These are phyloP conservation scores for Burhinus bistriatus DNA, from an alignment of 2,113 vertebrate species.

Conservation along the genomic window DNA sequence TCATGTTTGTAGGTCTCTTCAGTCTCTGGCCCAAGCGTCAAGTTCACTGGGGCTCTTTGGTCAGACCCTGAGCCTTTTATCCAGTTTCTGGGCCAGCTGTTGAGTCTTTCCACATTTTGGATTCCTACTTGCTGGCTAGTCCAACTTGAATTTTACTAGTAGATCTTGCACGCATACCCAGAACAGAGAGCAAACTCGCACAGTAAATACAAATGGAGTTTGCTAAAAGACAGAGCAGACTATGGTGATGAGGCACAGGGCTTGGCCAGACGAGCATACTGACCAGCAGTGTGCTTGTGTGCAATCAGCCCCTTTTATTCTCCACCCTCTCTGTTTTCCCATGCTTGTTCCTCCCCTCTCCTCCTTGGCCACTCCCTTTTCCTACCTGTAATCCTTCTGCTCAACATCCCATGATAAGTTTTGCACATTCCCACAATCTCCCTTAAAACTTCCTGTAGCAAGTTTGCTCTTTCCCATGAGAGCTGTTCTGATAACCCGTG, in stretches of 20 bases:
- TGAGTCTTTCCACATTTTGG: not conserved
- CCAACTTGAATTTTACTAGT: not conserved
- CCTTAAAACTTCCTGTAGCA: not conserved
- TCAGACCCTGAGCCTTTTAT: not conserved
- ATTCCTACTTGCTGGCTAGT: not conserved
- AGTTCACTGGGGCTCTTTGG: not conserved
- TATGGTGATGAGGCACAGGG: not conserved
- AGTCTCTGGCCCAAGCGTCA: not conserved
- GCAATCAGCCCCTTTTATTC: not conserved
- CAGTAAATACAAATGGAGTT: not conserved
- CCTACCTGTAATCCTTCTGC: not conserved
- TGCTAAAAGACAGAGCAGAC: not conserved
- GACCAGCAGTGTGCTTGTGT: not conserved
- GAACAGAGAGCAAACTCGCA: not conserved
- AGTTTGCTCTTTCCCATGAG: not conserved
- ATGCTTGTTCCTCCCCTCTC: not conserved
- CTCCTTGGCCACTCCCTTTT: not conserved
- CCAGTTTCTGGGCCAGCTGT: not conserved
- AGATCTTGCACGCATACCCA: fast-evolving
- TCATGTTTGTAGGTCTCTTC: not conserved
- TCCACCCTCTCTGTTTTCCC: not conserved
- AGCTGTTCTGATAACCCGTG: not conserved
- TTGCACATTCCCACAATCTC: not conserved
- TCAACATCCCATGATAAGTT: not conserved
- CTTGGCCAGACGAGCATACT: not conserved